Evolutionary conservation across 2,797 vertebrate genomes (phyloP).

Genomic region (Neopelma chrysocephalum): DNA sequence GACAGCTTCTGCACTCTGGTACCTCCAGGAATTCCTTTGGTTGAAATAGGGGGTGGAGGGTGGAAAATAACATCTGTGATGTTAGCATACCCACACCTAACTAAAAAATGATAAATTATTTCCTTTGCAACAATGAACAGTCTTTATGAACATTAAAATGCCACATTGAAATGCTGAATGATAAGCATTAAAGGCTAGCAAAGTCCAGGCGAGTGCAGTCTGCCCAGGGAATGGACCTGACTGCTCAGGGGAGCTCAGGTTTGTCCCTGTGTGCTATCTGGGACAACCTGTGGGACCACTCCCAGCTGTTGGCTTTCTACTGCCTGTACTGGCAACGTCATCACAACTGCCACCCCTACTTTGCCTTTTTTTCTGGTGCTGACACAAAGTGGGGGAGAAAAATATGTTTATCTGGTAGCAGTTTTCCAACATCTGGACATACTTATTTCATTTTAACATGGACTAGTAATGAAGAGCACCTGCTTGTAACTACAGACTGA

Average conservation of each 20-base stretch:
- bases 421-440: background rate
- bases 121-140: background rate
- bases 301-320: background rate
- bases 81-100: background rate
- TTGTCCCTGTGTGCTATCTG: rapidly evolving
- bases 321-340: background rate
- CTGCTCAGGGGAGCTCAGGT: rapidly evolving
- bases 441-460: background rate
- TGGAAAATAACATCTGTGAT: background rate
- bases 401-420: background rate
- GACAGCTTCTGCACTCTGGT: background rate
- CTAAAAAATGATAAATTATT: background rate
- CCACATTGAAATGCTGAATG: background rate
- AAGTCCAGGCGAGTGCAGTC: background rate
- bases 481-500: background rate
- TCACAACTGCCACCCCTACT: background rate
- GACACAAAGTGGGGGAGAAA: background rate
- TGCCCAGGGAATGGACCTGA: background rate
- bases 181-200: background rate
- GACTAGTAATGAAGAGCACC: background rate
- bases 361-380: background rate
- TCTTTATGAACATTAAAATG: background rate
- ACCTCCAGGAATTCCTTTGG: background rate
- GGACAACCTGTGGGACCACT: background rate
- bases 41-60: background rate